Conservation (phyloP, 2,113 vertebrate genomes). For the Neolamprologus kungweensis region DNA sequence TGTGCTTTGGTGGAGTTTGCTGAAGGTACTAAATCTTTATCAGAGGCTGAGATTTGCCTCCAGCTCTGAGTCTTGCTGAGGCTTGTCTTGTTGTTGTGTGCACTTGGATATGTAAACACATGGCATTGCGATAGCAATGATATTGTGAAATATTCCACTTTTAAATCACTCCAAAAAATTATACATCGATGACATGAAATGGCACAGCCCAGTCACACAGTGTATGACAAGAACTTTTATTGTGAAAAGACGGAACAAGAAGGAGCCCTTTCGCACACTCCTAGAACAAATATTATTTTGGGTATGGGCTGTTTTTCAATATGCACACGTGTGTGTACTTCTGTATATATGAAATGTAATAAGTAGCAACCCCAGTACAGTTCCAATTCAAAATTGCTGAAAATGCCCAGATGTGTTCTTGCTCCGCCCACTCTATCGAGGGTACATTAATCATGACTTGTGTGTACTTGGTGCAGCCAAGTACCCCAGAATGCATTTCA, state of each 20-base stretch:
- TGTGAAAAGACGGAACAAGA: not conserved
- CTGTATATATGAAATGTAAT: not conserved
- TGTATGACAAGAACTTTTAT: not conserved
- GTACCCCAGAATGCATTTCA: not conserved
- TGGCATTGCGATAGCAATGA: not conserved
- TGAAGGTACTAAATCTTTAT: not conserved
- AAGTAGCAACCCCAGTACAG: rapidly evolving
- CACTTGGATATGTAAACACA: not conserved
- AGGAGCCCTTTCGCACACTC: not conserved
- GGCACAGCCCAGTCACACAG: not conserved
- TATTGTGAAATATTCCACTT: not conserved
- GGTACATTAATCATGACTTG: not conserved
- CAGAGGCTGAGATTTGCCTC: not conserved
- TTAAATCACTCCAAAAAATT: not conserved
- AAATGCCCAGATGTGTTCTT: not conserved
- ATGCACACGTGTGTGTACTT: rapidly evolving
- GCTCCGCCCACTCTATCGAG: not conserved
- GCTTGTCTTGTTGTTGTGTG: not conserved
- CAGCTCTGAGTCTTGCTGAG: not conserved
- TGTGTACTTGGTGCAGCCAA: not conserved
- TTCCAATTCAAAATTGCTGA: not conserved
- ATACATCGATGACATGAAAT: not conserved
- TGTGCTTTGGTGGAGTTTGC: not conserved
- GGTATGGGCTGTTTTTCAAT: not conserved
- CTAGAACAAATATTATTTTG: not conserved